A percentile compares a stretch with the other conserved stretches of the same genome.
These are phyloP conservation scores for Montifringilla adamsi DNA, from an alignment of 2,113 vertebrate genomes.

Conservation along the genomic window DNA sequence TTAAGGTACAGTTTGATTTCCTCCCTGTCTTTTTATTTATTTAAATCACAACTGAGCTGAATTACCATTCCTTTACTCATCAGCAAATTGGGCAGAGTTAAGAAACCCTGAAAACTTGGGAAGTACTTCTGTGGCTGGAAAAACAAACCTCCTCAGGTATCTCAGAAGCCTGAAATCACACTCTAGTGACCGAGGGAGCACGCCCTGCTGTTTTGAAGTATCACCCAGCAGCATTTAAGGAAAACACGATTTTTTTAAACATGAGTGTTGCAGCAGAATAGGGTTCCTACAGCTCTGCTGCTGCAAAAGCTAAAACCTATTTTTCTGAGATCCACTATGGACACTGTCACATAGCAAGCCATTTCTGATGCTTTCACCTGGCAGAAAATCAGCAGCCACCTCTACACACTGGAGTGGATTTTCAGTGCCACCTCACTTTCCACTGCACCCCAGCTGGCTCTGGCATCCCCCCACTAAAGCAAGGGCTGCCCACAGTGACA, in stretches of 20 bases:
- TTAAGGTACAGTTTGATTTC: not conserved
- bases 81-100: not conserved
- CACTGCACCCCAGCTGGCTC: not conserved
- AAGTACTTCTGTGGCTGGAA: not conserved
- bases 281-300: not conserved
- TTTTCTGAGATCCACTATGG: not conserved
- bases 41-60: not conserved
- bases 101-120: not conserved
- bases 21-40: constrained; percentile 15
- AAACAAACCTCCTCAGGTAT: not conserved
- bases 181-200: rapidly evolving
- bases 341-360: not conserved
- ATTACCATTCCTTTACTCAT: not conserved
- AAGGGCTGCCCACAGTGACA: not conserved
- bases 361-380: not conserved
- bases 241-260: not conserved
- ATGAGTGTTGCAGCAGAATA: not conserved
- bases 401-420: not conserved
- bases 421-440: not conserved
- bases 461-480: not conserved
- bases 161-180: not conserved
- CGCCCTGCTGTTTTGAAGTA: rapidly evolving
- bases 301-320: not conserved
- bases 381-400: not conserved
- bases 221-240: not conserved